Conservation (phyloP, 2,888 invertebrate species). For the Cantharis flavilabris region DNA sequence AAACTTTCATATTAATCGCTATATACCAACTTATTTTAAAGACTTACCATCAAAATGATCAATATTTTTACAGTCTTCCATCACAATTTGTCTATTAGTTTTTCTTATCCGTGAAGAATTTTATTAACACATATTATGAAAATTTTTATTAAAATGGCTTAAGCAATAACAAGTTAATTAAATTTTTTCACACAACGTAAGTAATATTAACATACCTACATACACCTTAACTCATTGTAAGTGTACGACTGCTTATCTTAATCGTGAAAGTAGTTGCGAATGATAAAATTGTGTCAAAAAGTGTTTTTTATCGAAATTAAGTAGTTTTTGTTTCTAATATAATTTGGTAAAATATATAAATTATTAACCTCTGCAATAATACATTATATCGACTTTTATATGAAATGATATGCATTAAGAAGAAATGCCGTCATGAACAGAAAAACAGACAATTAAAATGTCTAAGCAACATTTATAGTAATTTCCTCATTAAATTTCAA, state of each 20-base stretch:
- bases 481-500: too few species aligned
- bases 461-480: too few species aligned
- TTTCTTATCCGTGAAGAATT: background rate
- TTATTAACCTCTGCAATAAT: too few species aligned
- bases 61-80: background rate
- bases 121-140: background rate
- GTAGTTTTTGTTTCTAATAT: background rate
- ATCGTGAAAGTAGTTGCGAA: background rate
- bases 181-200: background rate
- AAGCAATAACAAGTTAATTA: background rate
- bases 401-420: too few species aligned
- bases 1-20: background rate
- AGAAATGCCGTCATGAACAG: too few species aligned
- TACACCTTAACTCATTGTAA: background rate
- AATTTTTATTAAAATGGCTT: background rate
- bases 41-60: background rate
- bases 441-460: too few species aligned
- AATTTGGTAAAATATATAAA: too few species aligned
- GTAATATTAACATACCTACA: background rate
- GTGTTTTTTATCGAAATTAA: background rate
- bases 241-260: constrained; percentile 3
- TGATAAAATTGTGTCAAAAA: background rate
- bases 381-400: too few species aligned
- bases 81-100: background rate
- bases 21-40: background rate